These are phyloP conservation scores for Drosophila longiperda DNA, from an alignment of 2,888 invertebrate species.

Conservation along the genomic window DNA sequence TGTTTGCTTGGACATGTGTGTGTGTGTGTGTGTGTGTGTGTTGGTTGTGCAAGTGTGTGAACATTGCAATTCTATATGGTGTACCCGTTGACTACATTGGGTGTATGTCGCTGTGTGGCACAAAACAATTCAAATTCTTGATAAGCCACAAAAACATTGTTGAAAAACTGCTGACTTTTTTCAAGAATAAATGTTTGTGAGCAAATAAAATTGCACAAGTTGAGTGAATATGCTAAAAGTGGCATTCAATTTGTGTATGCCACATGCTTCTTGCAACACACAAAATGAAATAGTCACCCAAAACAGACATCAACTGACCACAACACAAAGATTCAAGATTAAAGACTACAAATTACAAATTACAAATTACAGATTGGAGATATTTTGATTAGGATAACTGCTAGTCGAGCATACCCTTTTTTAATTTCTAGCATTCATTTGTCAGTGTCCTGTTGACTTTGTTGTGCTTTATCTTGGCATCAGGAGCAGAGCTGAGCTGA, in stretches of 20 bases:
- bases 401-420: background rate
- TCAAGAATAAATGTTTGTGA: background rate
- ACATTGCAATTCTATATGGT: slow-evolving; percentile 26
- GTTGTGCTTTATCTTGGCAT: slow-evolving; percentile 1
- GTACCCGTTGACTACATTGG: background rate
- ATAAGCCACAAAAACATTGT: slow-evolving; percentile 20
- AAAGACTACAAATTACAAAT: background rate
- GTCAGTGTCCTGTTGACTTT: background rate
- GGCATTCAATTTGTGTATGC: background rate
- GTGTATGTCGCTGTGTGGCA: background rate
- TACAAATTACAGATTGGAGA: background rate
- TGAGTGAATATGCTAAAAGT: background rate
- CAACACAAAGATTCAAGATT: background rate
- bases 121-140: slow-evolving; percentile 2
- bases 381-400: background rate
- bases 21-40: background rate
- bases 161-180: slow-evolving; percentile 5
- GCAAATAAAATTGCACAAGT: background rate
- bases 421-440: background rate
- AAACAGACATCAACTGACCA: background rate
- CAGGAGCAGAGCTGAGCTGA: background rate
- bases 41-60: slow-evolving; percentile 4
- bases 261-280: background rate
- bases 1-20: background rate
- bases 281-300: background rate